phyloP scores from a whole-genome alignment of 2,888 invertebrate genomes.

The Blastobasis lacticolella region DNA sequence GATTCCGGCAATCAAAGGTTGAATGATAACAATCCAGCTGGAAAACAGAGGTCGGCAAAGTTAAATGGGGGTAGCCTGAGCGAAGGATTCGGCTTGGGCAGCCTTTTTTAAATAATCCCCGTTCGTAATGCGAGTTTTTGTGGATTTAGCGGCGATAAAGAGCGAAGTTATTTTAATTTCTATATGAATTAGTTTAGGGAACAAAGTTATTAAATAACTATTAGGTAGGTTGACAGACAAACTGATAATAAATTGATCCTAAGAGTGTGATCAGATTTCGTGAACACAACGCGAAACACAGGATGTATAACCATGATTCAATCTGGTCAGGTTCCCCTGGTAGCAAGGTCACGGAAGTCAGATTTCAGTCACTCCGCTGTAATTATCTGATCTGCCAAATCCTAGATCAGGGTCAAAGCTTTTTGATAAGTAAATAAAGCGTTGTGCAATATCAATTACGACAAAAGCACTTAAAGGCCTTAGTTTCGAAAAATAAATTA shows the following conservation, averaged over 20 bases:
- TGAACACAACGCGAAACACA: too few relatives aligned
- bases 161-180: neutral
- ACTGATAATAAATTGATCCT: neutral
- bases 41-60: slow-evolving; percentile 37
- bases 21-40: slow-evolving; percentile 30
- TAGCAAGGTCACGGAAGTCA: too few relatives aligned
- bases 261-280: too few relatives aligned
- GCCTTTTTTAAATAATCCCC: neutral
- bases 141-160: neutral
- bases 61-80: slow-evolving; percentile 46
- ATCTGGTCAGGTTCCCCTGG: too few relatives aligned
- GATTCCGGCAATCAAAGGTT: slow-evolving; percentile 31
- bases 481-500: neutral
- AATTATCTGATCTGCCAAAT: too few relatives aligned
- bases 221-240: neutral
- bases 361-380: too few relatives aligned
- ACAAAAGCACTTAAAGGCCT: neutral
- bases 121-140: neutral
- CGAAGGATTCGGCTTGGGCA: slow-evolving; percentile 18
- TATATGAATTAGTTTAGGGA: neutral
- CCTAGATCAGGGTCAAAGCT: too few relatives aligned
- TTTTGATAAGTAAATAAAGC: too few relatives aligned
- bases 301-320: too few relatives aligned
- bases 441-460: neutral
- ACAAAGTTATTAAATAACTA: neutral